A percentile compares a stretch with the other conserved stretches of the same genome.
These are phyloP conservation scores for Euura saliciscinereae DNA, from an alignment of 1,140 invertebrate species.

Conservation along the genomic window DNA sequence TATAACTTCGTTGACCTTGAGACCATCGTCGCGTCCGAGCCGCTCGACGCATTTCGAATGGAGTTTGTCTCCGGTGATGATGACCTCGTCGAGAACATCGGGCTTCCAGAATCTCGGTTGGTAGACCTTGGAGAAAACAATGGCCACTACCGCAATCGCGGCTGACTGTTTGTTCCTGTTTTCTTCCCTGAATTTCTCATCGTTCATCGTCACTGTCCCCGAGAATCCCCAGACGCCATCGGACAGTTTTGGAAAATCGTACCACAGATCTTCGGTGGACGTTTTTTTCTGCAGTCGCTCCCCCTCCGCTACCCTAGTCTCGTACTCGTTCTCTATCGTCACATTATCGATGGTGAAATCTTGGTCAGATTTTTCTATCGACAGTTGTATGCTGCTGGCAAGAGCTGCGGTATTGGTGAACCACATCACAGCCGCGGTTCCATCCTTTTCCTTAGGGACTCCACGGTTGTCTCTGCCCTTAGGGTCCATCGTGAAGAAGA, in stretches of 20 bases:
- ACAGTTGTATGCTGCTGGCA: neutral
- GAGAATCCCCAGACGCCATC: slow-evolving; percentile 43
- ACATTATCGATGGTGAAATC: slow-evolving; percentile 40
- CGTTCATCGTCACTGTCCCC: slow-evolving; percentile 28
- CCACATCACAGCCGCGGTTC: slow-evolving; percentile 44
- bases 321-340: slow-evolving; percentile 36
- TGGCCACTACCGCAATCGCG: slow-evolving; percentile 39
- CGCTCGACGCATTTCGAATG: slow-evolving; percentile 39
- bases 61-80: slow-evolving; percentile 45
- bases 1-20: slow-evolving; percentile 40
- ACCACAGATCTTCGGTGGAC: slow-evolving; percentile 40
- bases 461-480: slow-evolving; percentile 38
- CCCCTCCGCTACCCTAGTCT: slow-evolving; percentile 33
- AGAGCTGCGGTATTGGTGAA: slow-evolving; percentile 35
- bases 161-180: slow-evolving; percentile 40
- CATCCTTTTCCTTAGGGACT: slow-evolving; percentile 30
- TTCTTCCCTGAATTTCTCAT: slow-evolving; percentile 32
- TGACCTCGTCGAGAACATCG: slow-evolving; percentile 43
- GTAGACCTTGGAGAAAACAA: slow-evolving; percentile 49
- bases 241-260: slow-evolving; percentile 39
- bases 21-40: slow-evolving; percentile 21
- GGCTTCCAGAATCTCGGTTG: slow-evolving; percentile 39
- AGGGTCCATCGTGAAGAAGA: slow-evolving; percentile 49
- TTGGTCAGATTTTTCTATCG: slow-evolving; percentile 10
- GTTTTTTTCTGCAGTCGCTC: slow-evolving; percentile 24